These are phyloP conservation scores for Sepioteuthis lessoniana DNA, from an alignment of 2,888 invertebrate genomes.

Conservation along the genomic window DNA sequence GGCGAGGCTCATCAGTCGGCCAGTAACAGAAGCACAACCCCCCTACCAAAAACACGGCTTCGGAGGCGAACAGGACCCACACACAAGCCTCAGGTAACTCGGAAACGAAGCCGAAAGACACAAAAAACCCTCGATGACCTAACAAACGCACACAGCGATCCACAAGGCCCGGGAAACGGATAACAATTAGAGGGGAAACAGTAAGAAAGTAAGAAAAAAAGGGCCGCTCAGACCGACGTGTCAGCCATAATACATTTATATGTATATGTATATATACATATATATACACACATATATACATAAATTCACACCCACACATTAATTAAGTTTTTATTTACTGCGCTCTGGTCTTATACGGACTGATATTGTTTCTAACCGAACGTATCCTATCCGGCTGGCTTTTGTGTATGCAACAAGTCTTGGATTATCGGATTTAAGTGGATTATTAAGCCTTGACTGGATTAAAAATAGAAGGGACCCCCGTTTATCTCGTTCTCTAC, in stretches of 20 bases:
- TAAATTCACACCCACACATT: neutral
- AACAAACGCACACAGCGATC: neutral
- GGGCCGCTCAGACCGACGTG: neutral
- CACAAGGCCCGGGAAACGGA: neutral
- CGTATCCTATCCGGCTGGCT: neutral
- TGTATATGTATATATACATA: neutral
- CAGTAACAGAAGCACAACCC: neutral
- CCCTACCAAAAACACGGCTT: conserved; percentile 21
- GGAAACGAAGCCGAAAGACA: neutral
- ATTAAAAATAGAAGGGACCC: neutral
- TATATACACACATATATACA: neutral
- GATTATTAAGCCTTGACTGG: neutral
- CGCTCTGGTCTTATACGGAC: neutral
- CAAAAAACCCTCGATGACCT: neutral
- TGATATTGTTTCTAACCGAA: neutral
- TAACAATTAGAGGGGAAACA: neutral
- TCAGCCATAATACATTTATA: conserved; percentile 6
- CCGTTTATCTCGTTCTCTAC: too few species aligned
- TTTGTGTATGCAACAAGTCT: neutral
- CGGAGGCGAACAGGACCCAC: neutral
- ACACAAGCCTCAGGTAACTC: conserved; percentile 23
- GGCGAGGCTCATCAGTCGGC: conserved; percentile 33
- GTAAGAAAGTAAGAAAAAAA: neutral
- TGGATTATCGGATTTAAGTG: neutral
- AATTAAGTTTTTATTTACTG: neutral